Evolutionary conservation across 2,113 vertebrate species (phyloP).

Genomic region (Otocyon megalotis): DNA sequence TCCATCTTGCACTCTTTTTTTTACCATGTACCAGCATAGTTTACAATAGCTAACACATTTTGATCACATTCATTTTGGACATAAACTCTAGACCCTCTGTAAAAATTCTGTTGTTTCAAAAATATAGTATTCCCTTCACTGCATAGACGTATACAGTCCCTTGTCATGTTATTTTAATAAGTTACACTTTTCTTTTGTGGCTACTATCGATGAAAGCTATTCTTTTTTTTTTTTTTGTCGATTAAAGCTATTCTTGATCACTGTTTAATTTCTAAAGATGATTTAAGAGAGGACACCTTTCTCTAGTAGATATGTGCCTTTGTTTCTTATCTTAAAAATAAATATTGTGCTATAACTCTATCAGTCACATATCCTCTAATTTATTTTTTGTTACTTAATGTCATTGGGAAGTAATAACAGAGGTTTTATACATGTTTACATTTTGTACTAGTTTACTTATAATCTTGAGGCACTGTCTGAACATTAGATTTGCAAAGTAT

Average conservation of each 20-base stretch:
- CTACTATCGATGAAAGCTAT: neutral
- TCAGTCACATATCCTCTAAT: neutral
- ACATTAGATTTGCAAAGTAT: neutral
- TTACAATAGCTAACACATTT: neutral
- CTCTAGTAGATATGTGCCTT: neutral
- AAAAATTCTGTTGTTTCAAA: neutral
- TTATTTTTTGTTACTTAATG: neutral
- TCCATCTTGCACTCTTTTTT: neutral
- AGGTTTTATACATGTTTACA: neutral
- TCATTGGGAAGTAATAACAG: neutral
- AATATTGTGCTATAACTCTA: neutral
- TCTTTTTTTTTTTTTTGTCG: too few relatives aligned
- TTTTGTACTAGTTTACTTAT: neutral
- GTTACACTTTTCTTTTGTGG: neutral
- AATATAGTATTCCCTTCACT: neutral
- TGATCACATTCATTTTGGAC: neutral
- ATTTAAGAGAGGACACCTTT: neutral
- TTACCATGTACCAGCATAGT: neutral
- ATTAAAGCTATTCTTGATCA: neutral
- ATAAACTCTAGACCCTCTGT: neutral
- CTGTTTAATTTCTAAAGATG: neutral
- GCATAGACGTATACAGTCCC: too few relatives aligned
- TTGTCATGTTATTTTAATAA: neutral
- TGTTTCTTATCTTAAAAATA: neutral
- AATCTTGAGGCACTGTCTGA: rapidly evolving